Conservation (phyloP, 2,888 invertebrate species). For the Drosophila acutilabella region DNA sequence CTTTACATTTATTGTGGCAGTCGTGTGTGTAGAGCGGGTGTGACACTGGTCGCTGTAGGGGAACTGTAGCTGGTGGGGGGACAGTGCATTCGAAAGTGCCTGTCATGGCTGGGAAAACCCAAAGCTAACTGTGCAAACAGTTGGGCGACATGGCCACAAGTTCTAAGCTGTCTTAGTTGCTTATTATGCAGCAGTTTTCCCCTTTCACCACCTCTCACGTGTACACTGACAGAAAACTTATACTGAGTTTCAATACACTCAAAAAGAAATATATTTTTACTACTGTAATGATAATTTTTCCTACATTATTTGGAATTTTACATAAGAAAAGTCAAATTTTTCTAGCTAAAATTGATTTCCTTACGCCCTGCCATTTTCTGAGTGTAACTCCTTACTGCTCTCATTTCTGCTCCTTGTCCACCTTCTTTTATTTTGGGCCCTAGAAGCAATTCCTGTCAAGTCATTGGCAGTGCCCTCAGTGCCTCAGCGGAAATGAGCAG, state of each 20-base stretch:
- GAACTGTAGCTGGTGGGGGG: background rate
- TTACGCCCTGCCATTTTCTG: background rate
- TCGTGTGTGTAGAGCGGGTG: conserved; percentile 26
- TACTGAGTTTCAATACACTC: too few species aligned
- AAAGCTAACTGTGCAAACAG: conserved; percentile 65
- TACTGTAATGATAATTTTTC: too few species aligned
- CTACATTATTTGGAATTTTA: too few species aligned
- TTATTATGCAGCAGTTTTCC: conserved; percentile 67
- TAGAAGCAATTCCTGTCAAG: conserved; percentile 60
- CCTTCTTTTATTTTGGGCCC: background rate
- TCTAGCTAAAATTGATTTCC: too few species aligned
- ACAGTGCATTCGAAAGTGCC: conserved; percentile 74
- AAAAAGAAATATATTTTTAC: too few species aligned
- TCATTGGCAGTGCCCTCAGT: conserved; percentile 65
- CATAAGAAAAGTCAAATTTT: too few species aligned
- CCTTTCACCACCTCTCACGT: background rate
- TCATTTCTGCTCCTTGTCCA: background rate
- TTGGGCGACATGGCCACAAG: conserved; percentile 75
- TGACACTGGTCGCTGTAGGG: background rate
- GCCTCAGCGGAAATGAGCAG: conserved; percentile 76
- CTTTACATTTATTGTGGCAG: conserved; percentile 79
- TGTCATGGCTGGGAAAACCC: conserved; percentile 62
- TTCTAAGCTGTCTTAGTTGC: conserved; percentile 80
- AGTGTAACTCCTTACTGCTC: background rate
- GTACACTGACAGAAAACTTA: background rate